Base-by-base conservation (phyloP, 2,113 vertebrate genomes). In the Plecotus auritus region DNA sequence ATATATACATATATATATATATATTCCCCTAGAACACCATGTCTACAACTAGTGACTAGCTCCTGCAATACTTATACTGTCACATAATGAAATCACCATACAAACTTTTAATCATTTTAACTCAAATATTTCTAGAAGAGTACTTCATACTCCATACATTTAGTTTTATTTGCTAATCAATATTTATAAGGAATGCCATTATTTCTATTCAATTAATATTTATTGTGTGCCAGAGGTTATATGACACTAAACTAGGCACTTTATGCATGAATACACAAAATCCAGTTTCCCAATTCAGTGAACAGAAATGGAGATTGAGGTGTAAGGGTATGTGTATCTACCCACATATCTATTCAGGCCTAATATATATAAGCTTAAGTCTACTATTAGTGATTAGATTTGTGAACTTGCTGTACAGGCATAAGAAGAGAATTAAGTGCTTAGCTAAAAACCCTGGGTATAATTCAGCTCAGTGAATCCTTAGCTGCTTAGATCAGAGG, bases 121-220 rank as follows among this genome's bases (percentile, higher is more conserved):
- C 59, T 73, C 96, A 97, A 98, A 93, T 95, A 97, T 90, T 97
- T 97, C 96, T 93, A 92, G 81, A 95, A 85, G 85, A 96, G 47
- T 85, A 85, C 85, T 90, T 93, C 88, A 96, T 90, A 97, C 11
- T 95, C 86, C 80, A 96, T 91, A 94, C 96, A 96, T 95, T 97
- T 97, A 94, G 80, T 97, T 96, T 96, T 97, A 97, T 95, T 97
- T 98, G 96, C 94, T 95, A 59, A 96, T 95, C 91, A 96, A 97
- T 97, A 97, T 98, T 96, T 96, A 96, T 96, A 97, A 96, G 59
- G 66, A 47, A 95, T 93, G 76, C 61, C 93, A 97, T 95, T 96
- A 96, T 92, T 96, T 97, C 91, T 87, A 95, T 93, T 97, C 93
- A 94, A 85, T 97, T 97, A 96, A 95, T 96, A 97, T 96, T 96